Evolutionary conservation across 2,113 vertebrate species (phyloP).

Genomic region (Ictalurus punctatus): DNA sequence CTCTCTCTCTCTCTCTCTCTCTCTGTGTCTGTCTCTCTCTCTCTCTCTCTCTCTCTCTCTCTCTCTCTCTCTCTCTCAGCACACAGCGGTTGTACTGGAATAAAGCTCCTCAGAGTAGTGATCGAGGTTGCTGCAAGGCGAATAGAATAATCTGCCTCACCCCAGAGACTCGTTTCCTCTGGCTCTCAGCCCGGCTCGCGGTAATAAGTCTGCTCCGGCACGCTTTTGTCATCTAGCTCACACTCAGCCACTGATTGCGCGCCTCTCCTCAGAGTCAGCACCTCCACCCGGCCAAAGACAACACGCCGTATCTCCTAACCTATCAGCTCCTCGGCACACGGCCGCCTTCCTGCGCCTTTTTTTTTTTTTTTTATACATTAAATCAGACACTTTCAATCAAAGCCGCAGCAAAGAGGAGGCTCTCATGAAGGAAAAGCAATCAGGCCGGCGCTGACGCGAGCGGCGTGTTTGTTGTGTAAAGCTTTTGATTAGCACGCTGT

Average conservation of each 20-base stretch:
- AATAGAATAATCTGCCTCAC: constrained; percentile 39
- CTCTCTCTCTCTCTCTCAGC: too few species aligned
- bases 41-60: too few species aligned
- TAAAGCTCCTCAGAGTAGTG: constrained; percentile 18
- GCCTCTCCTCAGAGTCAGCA: constrained; percentile 43
- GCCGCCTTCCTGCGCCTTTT: constrained; percentile 51
- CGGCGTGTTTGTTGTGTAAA: constrained; percentile 29
- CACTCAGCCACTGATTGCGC: constrained; percentile 59
- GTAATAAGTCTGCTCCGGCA: constrained; percentile 52
- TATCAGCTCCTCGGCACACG: constrained; percentile 57
- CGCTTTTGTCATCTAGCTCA: constrained; percentile 48
- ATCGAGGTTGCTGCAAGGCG: constrained; percentile 14
- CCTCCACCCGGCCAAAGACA: constrained; percentile 60
- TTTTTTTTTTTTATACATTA: constrained; percentile 48
- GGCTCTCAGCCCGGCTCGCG: constrained; percentile 39
- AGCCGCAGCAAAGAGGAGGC: constrained; percentile 47
- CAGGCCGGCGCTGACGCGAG: neutral
- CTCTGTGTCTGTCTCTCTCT: too few species aligned
- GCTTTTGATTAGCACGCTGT: constrained; percentile 34
- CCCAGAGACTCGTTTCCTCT: constrained; percentile 41
- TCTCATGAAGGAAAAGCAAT: constrained; percentile 36
- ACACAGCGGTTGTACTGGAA: neutral
- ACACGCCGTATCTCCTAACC: constrained; percentile 66
- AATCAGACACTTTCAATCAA: constrained; percentile 67
- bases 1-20: too few species aligned